Conservation (phyloP, 64 coral and sea anemone species). For the Actinia equina region DNA sequence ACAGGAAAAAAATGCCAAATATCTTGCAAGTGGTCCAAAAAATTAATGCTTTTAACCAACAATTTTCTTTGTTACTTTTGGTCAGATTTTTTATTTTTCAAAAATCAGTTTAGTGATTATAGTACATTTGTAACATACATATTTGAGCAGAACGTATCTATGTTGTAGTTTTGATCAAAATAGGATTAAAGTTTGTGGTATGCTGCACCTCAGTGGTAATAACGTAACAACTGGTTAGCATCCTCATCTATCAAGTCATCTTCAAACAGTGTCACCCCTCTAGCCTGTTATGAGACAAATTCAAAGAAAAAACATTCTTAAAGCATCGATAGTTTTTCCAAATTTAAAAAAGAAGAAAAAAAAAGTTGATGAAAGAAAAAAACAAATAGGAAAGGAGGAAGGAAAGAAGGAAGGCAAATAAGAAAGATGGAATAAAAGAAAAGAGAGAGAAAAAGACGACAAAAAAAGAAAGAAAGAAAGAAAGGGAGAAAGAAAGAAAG, state of each 20-base stretch:
- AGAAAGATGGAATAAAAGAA: no score
- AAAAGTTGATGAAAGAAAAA: no score
- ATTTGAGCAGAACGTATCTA: neutral
- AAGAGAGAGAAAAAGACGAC: no score
- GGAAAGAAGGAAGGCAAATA: no score
- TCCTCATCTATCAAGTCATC: neutral
- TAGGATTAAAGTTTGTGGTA: neutral
- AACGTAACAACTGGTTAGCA: slow-evolving; percentile 2
- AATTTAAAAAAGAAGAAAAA: no score
- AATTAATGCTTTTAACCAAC: neutral
- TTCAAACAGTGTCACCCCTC: neutral
- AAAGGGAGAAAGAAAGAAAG: no score
- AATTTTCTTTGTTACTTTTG: no score
- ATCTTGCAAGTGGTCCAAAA: neutral
- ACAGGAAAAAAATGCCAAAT: neutral
- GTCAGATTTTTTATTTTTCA: neutral
- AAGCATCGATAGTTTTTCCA: no score
- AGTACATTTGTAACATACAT: neutral
- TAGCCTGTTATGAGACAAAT: neutral
- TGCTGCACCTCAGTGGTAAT: neutral
- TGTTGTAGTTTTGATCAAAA: no score
- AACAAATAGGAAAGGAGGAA: no score
- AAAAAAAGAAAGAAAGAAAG: no score
- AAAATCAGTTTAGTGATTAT: neutral
- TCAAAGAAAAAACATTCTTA: neutral